Conservation (phyloP, 1,140 invertebrate species). For the Drosophila ficusphila region DNA sequence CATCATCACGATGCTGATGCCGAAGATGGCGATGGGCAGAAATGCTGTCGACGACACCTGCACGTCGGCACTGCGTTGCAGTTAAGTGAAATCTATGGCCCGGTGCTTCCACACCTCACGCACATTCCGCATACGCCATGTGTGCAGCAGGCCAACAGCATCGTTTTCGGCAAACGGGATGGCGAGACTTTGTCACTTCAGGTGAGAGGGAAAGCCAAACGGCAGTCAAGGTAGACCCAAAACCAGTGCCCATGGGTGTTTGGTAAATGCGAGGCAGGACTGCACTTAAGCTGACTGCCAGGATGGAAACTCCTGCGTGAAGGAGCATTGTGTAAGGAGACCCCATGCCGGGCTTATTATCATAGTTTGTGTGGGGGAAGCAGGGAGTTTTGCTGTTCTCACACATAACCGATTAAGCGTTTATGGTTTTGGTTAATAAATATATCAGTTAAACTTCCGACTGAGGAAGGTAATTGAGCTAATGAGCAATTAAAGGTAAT, state of each 20-base stretch:
- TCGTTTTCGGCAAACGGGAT: conserved; percentile 42
- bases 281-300: conserved; percentile 12
- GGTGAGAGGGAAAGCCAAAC: conserved; percentile 36
- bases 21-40: conserved; percentile 17
- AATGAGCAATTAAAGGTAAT: too few species aligned
- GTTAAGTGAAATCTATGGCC: conserved; percentile 74
- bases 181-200: conserved; percentile 52
- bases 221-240: not conserved
- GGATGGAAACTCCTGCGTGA: too few species aligned
- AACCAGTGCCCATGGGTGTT: not conserved
- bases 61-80: conserved; percentile 48
- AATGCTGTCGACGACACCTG: conserved; percentile 51
- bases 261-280: not conserved
- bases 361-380: not conserved
- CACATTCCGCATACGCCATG: conserved; percentile 53
- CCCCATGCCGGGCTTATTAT: conserved; percentile 8
- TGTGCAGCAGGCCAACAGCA: conserved; percentile 48
- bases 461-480: too few species aligned
- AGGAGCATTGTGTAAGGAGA: not conserved
- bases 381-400: not conserved
- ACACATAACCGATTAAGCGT: not conserved
- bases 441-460: too few species aligned
- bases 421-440: not conserved
- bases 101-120: conserved; percentile 14
- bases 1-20: conserved; percentile 63